Evolutionary conservation across 2,113 vertebrate species (phyloP), one percentile per base, ranked within the genome.

Genomic region (Piaya cayana): DNA sequence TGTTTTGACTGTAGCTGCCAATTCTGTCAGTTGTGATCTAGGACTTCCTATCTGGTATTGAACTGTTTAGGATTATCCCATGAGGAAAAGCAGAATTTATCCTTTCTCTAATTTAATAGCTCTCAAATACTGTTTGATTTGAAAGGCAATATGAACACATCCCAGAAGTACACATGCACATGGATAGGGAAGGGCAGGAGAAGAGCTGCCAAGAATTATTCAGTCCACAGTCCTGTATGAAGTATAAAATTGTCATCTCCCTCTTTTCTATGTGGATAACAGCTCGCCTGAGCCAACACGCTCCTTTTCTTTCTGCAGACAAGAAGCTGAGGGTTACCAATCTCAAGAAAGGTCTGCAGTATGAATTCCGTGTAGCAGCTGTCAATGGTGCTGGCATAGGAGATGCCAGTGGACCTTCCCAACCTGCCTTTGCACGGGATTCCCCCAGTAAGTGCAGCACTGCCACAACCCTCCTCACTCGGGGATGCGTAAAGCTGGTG

Each of bases 301-400:
- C 17, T 80, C 39, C 43, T 84, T 58, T 60, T 82, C 17, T 82
- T 39, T 80, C 86, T 69, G 26, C 97, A 99, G 99, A 85, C 8
- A 99, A 97, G 92, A 97, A 82, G 81, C 98, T 90, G 93, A 97
- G 79, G 2, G 98, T 99, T 19, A 97, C 88, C 45, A 97, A 97
- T 37, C 83, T 99, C 65, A 95, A 98, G 89, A 98, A 98, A 19
- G 99, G 98, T 15, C 96, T 98, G 71, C 98, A 98, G 87, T 99
- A 99, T 5, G 99, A 99, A 89, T 99, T 99, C 71, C 98, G 98
- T 2, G 98, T 99, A 86, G 96, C 98, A 6, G 99, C 99, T 6
- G 96, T 99, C 95, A 98, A 98, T 82, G 97, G 97, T 86, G 98
- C 99, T 3, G 99, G 99, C 50, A 62, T 94, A 0, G 99, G 99